Percentiles rank a stretch among this genome's conserved stretches.
Conservation (phyloP, 2,888 invertebrate genomes). For the Lasius platythorax region DNA sequence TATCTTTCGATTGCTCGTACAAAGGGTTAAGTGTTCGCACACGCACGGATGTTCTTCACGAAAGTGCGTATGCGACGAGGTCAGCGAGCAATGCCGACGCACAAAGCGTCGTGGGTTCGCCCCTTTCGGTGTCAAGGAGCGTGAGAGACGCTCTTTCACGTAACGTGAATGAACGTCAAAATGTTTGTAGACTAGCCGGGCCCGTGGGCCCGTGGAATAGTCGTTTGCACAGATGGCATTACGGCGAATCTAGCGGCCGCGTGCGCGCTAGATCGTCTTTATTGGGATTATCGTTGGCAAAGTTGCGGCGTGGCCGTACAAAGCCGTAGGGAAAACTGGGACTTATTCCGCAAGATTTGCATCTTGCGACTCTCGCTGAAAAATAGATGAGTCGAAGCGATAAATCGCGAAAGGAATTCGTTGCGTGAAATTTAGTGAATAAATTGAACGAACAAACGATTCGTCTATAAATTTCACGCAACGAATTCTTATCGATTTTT, state of each 20-base stretch:
- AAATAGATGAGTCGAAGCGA: not conserved
- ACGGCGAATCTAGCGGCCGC: conserved; percentile 38
- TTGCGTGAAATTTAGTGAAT: not conserved
- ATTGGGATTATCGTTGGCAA: conserved; percentile 37
- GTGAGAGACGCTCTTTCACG: conserved; percentile 75
- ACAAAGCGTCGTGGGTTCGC: conserved; percentile 71
- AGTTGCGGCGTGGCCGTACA: not conserved
- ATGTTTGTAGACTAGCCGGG: conserved; percentile 77
- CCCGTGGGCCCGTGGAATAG: conserved; percentile 61
- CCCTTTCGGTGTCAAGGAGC: conserved; percentile 77
- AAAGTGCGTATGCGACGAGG: conserved; percentile 27
- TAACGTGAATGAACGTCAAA: conserved; percentile 76
- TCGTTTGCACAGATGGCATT: conserved; percentile 80
- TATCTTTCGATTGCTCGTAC: conserved; percentile 15
- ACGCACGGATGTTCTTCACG: conserved; percentile 31
- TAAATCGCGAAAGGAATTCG: conserved; percentile 1
- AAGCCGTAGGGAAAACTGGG: conserved; percentile 19
- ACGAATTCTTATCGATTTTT: not conserved
- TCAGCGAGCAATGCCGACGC: conserved; percentile 57
- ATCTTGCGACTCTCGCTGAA: not conserved
- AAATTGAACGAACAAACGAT: not conserved
- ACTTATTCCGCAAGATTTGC: conserved; percentile 36
- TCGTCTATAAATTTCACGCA: not conserved
- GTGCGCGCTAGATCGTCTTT: conserved; percentile 44
- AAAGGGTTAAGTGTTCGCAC: not conserved